phyloP scores from a whole-genome alignment of 2,113 vertebrate species.

The Amphilophus citrinellus region DNA sequence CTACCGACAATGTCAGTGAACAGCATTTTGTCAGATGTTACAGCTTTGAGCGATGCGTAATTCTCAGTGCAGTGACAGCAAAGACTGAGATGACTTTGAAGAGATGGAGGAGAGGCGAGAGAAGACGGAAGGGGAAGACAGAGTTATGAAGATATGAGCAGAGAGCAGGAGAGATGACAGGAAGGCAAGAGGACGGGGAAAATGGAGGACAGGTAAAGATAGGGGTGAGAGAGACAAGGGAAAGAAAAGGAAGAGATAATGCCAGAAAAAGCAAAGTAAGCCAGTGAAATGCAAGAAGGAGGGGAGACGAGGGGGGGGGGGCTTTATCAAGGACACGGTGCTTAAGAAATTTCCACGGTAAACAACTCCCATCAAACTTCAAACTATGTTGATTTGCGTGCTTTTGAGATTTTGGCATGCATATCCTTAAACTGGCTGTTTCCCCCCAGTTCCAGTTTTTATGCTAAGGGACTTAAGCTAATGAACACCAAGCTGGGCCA shows the following conservation, averaged over 20 bases:
- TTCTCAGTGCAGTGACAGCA: slow-evolving; percentile 58
- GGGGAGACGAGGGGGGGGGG: not conserved
- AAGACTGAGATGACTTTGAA: slow-evolving; percentile 67
- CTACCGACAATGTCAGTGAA: slow-evolving; percentile 60
- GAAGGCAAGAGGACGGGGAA: not conserved
- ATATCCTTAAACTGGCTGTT: not conserved
- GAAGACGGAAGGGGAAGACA: slow-evolving; percentile 45
- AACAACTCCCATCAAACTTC: not conserved
- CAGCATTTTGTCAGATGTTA: slow-evolving; percentile 71
- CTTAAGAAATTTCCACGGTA: not conserved
- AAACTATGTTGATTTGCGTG: not conserved
- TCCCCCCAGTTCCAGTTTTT: not conserved
- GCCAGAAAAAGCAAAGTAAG: not conserved
- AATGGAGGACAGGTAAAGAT: slow-evolving; percentile 10
- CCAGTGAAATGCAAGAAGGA: not conserved
- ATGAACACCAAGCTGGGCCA: not conserved
- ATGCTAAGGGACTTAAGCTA: not conserved
- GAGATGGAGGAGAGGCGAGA: slow-evolving; percentile 44
- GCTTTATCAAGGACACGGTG: not conserved
- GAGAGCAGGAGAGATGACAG: slow-evolving; percentile 31
- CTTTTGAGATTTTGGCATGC: not conserved
- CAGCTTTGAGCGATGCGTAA: slow-evolving; percentile 67
- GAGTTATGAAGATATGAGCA: slow-evolving; percentile 47
- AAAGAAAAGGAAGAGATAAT: not conserved
- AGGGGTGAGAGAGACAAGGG: not conserved